Percentiles rank a stretch among this genome's conserved stretches.
phyloP scores from a whole-genome alignment of 2,888 invertebrate genomes.

The Thereva unica region DNA sequence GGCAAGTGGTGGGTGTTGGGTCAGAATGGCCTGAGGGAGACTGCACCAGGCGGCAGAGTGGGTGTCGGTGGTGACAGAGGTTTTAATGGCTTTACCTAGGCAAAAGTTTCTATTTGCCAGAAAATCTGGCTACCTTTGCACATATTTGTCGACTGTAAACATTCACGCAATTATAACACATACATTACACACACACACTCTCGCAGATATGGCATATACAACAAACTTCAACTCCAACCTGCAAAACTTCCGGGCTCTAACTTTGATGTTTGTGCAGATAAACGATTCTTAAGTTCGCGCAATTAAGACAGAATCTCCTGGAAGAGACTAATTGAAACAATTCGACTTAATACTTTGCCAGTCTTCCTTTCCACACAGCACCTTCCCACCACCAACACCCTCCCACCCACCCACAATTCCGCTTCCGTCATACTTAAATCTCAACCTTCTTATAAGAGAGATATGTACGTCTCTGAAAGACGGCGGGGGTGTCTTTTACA shows the following conservation, averaged over 20 bases:
- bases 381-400: too few relatives aligned
- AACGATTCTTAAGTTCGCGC: slow-evolving; percentile 32
- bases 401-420: too few relatives aligned
- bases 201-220: neutral
- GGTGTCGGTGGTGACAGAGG: slow-evolving; percentile 12
- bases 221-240: neutral
- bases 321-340: slow-evolving; percentile 40
- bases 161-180: neutral
- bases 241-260: slow-evolving; percentile 2
- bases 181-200: slow-evolving; percentile 1
- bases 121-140: slow-evolving; percentile 15
- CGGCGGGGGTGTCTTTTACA: too few relatives aligned
- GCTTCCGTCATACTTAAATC: too few relatives aligned
- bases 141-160: slow-evolving; percentile 3
- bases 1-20: too few relatives aligned
- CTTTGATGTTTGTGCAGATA: slow-evolving; percentile 23
- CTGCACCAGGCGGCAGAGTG: slow-evolving; percentile 17
- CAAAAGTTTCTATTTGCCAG: slow-evolving; percentile 16
- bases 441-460: too few relatives aligned
- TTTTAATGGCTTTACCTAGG: slow-evolving; percentile 13
- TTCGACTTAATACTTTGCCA: slow-evolving; percentile 1
- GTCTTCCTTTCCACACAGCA: too few relatives aligned
- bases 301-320: slow-evolving; percentile 38
- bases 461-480: too few relatives aligned
- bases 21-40: too few relatives aligned